These are phyloP conservation scores for Macrostomum lignano DNA, from an alignment of 1,140 invertebrate genomes.

Conservation along the genomic window DNA sequence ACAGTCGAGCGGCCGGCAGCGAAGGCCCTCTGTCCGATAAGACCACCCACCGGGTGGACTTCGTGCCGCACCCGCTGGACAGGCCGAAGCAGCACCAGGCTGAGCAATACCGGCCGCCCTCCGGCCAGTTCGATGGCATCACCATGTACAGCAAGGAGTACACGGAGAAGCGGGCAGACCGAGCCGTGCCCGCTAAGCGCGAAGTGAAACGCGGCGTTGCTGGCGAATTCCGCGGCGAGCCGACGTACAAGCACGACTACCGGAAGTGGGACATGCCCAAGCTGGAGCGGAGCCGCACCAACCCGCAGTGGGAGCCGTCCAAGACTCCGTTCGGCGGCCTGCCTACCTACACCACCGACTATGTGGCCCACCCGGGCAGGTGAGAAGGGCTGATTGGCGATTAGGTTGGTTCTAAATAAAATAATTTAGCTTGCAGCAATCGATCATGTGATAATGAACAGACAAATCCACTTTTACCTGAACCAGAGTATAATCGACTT, in stretches of 20 bases:
- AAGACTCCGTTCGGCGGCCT: conserved; percentile 16
- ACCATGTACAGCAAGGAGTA: conserved; percentile 27
- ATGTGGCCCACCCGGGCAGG: too few relatives aligned
- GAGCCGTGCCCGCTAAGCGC: conserved; percentile 14
- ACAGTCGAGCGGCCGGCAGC: conserved; percentile 9
- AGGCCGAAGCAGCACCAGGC: conserved; percentile 12
- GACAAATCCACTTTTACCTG: too few relatives aligned
- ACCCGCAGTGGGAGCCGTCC: conserved; percentile 14
- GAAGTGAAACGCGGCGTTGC: conserved; percentile 11
- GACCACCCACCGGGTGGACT: conserved; percentile 23
- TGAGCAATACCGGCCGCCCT: conserved; percentile 16
- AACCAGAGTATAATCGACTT: too few relatives aligned
- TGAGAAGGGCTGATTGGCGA: too few relatives aligned
- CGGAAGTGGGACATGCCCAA: conserved; percentile 17
- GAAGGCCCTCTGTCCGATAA: conserved; percentile 13
- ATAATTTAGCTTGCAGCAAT: too few relatives aligned
- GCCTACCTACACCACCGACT: conserved; percentile 20
- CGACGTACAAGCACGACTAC: conserved; percentile 27
- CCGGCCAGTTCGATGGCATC: conserved; percentile 18
- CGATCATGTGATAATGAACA: too few relatives aligned
- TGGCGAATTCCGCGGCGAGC: conserved; percentile 25
- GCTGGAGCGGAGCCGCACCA: conserved; percentile 8
- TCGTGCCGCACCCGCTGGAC: conserved; percentile 15
- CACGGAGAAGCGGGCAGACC: conserved; percentile 18
- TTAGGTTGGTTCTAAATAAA: too few relatives aligned